Percentiles rank a stretch among this genome's conserved stretches.
Conservation (phyloP, 2,797 vertebrate species). For the Enteromius fasciolatus region DNA sequence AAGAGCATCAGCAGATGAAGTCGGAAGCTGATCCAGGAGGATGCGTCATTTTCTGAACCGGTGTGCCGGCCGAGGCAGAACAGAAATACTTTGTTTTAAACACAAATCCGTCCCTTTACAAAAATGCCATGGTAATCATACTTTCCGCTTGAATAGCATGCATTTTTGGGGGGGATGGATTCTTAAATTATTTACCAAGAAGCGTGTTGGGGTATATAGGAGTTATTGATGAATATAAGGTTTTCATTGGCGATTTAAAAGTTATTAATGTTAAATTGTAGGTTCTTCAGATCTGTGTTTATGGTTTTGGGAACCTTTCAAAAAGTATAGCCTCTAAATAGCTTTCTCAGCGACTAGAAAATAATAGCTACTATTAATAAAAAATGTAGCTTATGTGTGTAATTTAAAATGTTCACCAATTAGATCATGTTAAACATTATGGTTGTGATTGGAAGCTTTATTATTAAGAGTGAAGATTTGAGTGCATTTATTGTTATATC, state of each 20-base stretch:
- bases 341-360: background rate
- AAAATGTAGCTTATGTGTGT: background rate
- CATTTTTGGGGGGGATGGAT: background rate
- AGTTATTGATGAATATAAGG: background rate
- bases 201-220: background rate
- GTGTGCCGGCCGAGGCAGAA: slow-evolving; percentile 2
- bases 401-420: background rate
- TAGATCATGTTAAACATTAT: no score
- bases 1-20: slow-evolving; percentile 32
- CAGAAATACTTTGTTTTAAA: slow-evolving; percentile 21
- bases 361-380: background rate
- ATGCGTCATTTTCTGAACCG: slow-evolving; percentile 43
- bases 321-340: background rate
- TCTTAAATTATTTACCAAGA: background rate
- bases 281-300: background rate
- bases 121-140: background rate
- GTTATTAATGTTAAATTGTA: background rate
- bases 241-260: background rate
- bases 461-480: background rate
- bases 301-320: no score
- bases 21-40: slow-evolving; percentile 19
- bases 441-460: background rate
- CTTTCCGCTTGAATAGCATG: background rate
- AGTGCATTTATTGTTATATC: background rate
- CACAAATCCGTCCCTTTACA: background rate